These are phyloP conservation scores for Pelobates fuscus DNA, from an alignment of 2,113 vertebrate species.

Conservation along the genomic window DNA sequence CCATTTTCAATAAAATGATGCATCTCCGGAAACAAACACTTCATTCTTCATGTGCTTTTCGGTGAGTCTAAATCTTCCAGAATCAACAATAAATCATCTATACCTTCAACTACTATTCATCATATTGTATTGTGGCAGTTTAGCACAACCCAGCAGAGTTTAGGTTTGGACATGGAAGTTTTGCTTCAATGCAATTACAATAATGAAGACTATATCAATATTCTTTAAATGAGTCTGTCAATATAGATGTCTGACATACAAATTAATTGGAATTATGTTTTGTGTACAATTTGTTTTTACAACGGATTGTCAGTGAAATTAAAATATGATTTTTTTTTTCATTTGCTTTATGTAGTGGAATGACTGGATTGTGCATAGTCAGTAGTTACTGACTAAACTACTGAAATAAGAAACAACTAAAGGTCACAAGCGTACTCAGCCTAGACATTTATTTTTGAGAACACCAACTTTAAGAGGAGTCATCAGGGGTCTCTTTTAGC, in stretches of 20 bases:
- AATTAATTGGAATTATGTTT: background rate
- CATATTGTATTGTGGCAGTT: conserved; percentile 20
- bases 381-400: no score
- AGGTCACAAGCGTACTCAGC: no score
- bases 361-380: no score
- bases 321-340: no score
- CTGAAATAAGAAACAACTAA: no score
- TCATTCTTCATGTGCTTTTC: conserved; percentile 11
- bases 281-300: no score
- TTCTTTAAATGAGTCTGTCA: background rate
- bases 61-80: conserved; percentile 18
- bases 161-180: background rate
- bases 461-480: no score
- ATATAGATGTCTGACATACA: background rate
- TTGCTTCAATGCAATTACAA: conserved; percentile 12
- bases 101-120: conserved; percentile 4
- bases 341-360: no score
- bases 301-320: no score
- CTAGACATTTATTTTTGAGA: no score
- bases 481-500: no score
- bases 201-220: background rate
- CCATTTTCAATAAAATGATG: conserved; percentile 30
- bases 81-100: conserved; percentile 44
- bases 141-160: conserved; percentile 14
- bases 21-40: conserved; percentile 31